Evolutionary conservation across 2,113 vertebrate species (phyloP).

Genomic region (Crotophaga sulcirostris): DNA sequence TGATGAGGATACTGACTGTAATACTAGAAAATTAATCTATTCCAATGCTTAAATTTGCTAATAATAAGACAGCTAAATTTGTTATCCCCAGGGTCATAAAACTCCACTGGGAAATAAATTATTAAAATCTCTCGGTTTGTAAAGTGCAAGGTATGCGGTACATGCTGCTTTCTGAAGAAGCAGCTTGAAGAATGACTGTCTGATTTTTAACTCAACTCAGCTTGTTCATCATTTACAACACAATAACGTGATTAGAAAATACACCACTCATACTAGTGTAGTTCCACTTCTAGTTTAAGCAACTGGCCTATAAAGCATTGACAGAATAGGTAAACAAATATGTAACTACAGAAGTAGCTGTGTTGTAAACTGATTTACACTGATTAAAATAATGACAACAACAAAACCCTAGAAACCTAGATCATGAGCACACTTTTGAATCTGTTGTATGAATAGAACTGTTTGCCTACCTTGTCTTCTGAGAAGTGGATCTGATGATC

Average conservation of each 20-base stretch:
- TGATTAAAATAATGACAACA: neutral
- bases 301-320: neutral
- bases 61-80: conserved; percentile 51
- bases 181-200: neutral
- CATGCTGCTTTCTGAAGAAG: neutral
- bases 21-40: conserved; percentile 44
- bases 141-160: neutral
- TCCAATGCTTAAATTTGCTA: neutral
- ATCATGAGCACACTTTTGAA: neutral
- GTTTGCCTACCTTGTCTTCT: neutral
- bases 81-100: conserved; percentile 3
- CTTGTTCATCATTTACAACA: neutral
- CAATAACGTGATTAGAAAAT: neutral
- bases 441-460: neutral
- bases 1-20: conserved; percentile 3
- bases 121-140: neutral
- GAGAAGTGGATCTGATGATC: neutral
- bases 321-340: neutral
- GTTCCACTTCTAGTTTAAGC: neutral
- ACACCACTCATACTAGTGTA: neutral
- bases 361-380: neutral
- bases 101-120: conserved; percentile 27
- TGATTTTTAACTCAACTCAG: neutral
- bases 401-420: neutral
- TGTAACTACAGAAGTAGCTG: neutral